Percentiles rank a stretch among this genome's conserved stretches.
phyloP scores from a whole-genome alignment of 2,797 vertebrate species.

The Periparus ater region DNA sequence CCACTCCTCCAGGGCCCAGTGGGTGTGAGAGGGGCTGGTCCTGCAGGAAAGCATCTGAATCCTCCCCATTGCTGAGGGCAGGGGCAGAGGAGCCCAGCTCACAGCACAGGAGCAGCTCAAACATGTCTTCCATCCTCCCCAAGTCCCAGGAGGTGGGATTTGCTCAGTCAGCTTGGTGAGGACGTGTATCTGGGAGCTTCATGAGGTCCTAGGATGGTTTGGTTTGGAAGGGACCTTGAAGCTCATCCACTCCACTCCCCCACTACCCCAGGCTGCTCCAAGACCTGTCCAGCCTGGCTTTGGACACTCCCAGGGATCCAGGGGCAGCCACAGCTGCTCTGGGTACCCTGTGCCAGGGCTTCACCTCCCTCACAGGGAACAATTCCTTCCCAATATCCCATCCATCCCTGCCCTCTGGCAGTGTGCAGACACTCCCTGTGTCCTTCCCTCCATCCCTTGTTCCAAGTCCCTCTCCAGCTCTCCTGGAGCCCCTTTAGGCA shows the following conservation, averaged over 20 bases:
- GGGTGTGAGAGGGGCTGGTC: neutral
- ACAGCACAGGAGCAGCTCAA: neutral
- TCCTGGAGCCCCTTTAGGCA: neutral
- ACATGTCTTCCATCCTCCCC: neutral
- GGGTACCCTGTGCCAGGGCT: neutral
- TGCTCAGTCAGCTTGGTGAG: neutral
- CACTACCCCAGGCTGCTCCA: neutral
- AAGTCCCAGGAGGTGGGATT: neutral
- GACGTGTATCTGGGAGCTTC: accelerated
- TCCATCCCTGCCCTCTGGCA: neutral
- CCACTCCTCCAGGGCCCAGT: neutral
- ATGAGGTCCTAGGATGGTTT: neutral
- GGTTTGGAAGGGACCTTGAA: neutral
- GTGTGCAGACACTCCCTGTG: neutral
- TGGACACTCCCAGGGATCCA: neutral
- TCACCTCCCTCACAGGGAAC: accelerated
- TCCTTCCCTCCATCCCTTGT: neutral
- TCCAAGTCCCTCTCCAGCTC: neutral
- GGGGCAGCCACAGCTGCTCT: neutral
- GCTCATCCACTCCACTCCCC: neutral
- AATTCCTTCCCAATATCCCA: neutral
- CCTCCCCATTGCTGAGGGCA: neutral
- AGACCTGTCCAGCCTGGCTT: accelerated
- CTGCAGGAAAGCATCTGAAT: neutral
- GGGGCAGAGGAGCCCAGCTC: neutral